Conservation (phyloP, 2,113 vertebrate species). For the Cyanocitta stelleri region DNA sequence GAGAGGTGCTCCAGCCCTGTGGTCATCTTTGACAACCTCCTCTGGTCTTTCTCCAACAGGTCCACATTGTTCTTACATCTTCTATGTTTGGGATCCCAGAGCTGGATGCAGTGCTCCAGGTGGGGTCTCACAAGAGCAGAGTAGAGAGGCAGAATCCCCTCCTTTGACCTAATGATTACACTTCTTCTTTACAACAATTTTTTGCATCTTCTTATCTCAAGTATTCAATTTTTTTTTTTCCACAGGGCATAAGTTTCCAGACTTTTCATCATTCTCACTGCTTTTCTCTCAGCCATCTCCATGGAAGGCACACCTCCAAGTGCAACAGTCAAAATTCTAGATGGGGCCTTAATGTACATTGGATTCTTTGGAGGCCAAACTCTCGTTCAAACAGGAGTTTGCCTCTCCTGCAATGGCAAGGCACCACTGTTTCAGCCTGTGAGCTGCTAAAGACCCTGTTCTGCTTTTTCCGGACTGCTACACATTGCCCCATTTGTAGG, state of each 20-base stretch:
- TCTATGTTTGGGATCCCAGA: neutral
- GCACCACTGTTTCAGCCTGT: neutral
- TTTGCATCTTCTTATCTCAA: neutral
- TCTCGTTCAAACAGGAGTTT: neutral
- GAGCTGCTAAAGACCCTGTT: neutral
- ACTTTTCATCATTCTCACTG: neutral
- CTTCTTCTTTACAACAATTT: neutral
- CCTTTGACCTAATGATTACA: neutral
- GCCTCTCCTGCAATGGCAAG: neutral
- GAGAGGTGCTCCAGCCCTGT: neutral
- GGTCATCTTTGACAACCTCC: neutral
- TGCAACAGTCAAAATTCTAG: neutral
- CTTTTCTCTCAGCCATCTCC: neutral
- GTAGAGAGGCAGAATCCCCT: neutral
- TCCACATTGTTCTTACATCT: too few species aligned
- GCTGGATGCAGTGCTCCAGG: neutral
- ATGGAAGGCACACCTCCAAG: neutral
- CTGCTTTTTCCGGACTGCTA: neutral
- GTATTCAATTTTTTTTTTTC: neutral
- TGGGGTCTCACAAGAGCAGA: neutral
- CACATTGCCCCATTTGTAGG: neutral
- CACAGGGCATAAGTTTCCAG: neutral
- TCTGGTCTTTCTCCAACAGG: neutral
- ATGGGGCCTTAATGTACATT: rapidly evolving
- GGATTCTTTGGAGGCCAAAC: neutral